Evolutionary conservation across 2,888 invertebrate genomes (phyloP).

Genomic region (Chloroclystis v-ata): DNA sequence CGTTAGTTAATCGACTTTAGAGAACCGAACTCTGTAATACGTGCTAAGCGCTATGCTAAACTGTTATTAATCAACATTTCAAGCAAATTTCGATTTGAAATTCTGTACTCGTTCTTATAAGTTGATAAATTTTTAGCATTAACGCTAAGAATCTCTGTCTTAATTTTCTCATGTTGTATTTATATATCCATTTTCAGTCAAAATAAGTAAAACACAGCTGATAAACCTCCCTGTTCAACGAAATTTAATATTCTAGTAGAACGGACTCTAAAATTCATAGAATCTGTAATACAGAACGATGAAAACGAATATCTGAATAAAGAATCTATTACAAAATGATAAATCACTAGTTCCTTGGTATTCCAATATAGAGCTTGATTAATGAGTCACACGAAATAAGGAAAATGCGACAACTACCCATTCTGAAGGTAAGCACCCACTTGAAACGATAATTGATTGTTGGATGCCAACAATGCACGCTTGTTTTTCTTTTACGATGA

Average conservation of each 20-base stretch:
- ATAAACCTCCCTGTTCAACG: too few species aligned
- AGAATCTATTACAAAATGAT: slow-evolving; percentile 12
- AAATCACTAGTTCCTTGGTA: slow-evolving; percentile 16
- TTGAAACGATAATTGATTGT: slow-evolving; percentile 27
- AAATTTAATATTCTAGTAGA: too few species aligned
- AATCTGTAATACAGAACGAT: neutral
- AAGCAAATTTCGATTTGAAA: slow-evolving; percentile 14
- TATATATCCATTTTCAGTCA: too few species aligned
- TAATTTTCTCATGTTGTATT: too few species aligned
- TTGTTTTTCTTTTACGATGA: slow-evolving; percentile 21
- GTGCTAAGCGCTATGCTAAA: slow-evolving; percentile 39
- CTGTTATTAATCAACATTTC: slow-evolving; percentile 38
- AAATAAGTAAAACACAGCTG: too few species aligned
- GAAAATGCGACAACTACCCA: slow-evolving; percentile 26
- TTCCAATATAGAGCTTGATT: slow-evolving; percentile 27
- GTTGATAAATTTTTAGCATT: too few species aligned
- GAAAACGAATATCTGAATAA: slow-evolving; percentile 1
- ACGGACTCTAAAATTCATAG: neutral
- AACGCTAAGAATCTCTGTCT: too few species aligned
- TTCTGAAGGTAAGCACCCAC: slow-evolving; percentile 12
- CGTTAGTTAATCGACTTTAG: slow-evolving; percentile 45
- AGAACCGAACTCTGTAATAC: slow-evolving; percentile 36
- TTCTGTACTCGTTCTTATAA: too few species aligned
- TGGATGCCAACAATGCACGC: slow-evolving; percentile 22
- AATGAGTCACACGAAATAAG: slow-evolving; percentile 25